Conservation (phyloP, 2,888 invertebrate genomes). For the Mystacides longicornis region DNA sequence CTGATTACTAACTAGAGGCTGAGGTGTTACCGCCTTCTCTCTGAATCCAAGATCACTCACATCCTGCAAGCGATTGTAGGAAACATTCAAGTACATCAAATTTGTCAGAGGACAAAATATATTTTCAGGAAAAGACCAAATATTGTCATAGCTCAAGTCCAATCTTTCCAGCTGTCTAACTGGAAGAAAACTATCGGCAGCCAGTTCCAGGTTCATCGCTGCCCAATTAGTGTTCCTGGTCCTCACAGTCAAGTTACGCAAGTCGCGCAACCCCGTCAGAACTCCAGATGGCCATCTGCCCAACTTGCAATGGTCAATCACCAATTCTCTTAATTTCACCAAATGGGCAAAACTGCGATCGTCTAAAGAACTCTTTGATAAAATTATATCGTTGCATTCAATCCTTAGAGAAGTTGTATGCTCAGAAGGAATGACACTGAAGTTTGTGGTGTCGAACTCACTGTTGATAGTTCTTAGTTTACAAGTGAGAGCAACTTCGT, state of each 20-base stretch:
- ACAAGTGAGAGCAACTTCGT: constrained; percentile 71
- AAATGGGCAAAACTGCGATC: constrained; percentile 74
- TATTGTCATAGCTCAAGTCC: constrained; percentile 81
- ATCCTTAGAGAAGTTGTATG: constrained; percentile 73
- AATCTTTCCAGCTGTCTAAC: constrained; percentile 74
- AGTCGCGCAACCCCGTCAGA: constrained; percentile 69
- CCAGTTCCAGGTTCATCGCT: constrained; percentile 75
- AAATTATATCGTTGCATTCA: constrained; percentile 71
- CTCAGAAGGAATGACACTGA: constrained; percentile 78
- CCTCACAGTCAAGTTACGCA: constrained; percentile 76
- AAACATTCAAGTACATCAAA: constrained; percentile 74
- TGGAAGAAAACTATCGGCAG: constrained; percentile 67
- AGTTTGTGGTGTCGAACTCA: constrained; percentile 82
- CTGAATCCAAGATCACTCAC: constrained; percentile 80
- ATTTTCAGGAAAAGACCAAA: constrained; percentile 81
- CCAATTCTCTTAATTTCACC: constrained; percentile 68
- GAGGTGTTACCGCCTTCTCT: constrained; percentile 56
- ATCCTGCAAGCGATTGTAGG: constrained; percentile 81
- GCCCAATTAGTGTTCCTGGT: constrained; percentile 82
- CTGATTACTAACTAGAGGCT: constrained; percentile 57
- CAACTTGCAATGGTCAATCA: constrained; percentile 81
- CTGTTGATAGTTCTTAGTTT: constrained; percentile 78
- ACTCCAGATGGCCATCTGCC: constrained; percentile 75
- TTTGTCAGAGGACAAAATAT: constrained; percentile 78
- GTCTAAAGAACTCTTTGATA: constrained; percentile 71